phyloP scores from a whole-genome alignment of 1,140 invertebrate genomes.

The Drosophila athabasca region DNA sequence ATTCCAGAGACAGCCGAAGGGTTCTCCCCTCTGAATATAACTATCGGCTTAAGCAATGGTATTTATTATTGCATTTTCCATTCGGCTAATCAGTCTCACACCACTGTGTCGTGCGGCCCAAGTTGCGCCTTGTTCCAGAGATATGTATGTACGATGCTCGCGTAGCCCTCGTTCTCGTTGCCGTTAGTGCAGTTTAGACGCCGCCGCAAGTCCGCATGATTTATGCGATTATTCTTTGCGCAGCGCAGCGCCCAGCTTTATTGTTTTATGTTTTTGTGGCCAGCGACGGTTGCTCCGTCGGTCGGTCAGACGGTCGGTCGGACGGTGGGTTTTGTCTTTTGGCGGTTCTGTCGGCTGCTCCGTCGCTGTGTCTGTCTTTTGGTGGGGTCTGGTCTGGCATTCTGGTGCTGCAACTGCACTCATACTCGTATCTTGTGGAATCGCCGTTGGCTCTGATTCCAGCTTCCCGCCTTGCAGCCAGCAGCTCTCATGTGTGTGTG shows the following conservation, averaged over 20 bases:
- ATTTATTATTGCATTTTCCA: too few relatives aligned
- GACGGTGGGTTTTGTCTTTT: conserved; percentile 10
- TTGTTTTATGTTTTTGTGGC: conserved; percentile 79
- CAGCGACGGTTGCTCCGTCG: conserved; percentile 33
- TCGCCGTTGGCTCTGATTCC: conserved; percentile 59
- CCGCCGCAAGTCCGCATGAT: conserved; percentile 76
- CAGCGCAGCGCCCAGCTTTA: conserved; percentile 75
- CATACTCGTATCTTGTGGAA: conserved; percentile 60
- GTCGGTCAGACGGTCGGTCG: conserved; percentile 3
- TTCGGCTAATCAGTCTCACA: background rate
- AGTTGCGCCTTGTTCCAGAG: conserved; percentile 10
- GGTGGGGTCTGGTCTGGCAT: conserved; percentile 14
- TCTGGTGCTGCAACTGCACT: conserved; percentile 30
- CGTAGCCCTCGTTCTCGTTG: conserved; percentile 25
- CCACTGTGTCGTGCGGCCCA: conserved; percentile 32
- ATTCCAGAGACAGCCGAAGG: too few relatives aligned
- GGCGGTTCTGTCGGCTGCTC: conserved; percentile 11
- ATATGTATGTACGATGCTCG: background rate
- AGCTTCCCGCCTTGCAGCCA: conserved; percentile 46
- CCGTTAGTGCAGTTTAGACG: conserved; percentile 72
- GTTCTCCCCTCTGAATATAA: too few relatives aligned
- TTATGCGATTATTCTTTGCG: conserved; percentile 79
- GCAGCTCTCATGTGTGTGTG: conserved; percentile 23
- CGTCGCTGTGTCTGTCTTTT: conserved; percentile 13
- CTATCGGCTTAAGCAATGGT: too few relatives aligned